Percentiles rank a stretch among this genome's conserved stretches.
These are phyloP conservation scores for Piliocolobus tephrosceles DNA, from an alignment of 2,113 vertebrate genomes.

Conservation along the genomic window DNA sequence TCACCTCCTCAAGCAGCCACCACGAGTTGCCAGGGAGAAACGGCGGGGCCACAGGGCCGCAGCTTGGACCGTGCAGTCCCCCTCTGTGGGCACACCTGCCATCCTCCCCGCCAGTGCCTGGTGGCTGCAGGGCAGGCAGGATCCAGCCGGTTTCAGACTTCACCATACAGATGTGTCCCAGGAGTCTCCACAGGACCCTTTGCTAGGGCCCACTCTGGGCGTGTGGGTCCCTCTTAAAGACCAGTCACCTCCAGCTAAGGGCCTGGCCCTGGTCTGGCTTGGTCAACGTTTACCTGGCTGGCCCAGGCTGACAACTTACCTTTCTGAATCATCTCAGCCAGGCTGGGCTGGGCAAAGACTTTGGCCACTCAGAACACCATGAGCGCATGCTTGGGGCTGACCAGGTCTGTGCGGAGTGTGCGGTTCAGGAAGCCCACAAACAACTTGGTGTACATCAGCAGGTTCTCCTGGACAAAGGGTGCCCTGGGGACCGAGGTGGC, in stretches of 20 bases:
- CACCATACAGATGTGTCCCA: not conserved
- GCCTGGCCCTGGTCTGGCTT: too few species aligned
- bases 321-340: conserved; percentile 96
- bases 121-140: not conserved
- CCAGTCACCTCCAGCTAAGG: not conserved
- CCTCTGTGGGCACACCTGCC: accelerated
- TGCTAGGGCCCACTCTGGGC: too few species aligned
- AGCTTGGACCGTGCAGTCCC: not conserved
- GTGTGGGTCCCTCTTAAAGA: not conserved
- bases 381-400: conserved; percentile 94
- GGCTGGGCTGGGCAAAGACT: conserved; percentile 94
- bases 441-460: conserved; percentile 96
- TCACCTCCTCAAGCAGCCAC: not conserved
- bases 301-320: conserved; percentile 81
- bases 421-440: conserved; percentile 95
- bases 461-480: conserved; percentile 95
- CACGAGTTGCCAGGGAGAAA: accelerated
- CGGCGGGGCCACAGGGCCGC: accelerated
- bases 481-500: conserved; percentile 84
- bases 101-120: not conserved
- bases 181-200: not conserved
- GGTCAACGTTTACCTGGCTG: not conserved
- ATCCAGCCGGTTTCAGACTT: not conserved
- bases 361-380: conserved; percentile 98
- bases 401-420: conserved; percentile 93